Evolutionary conservation across 2,113 vertebrate species (phyloP), one percentile per base, ranked within the genome.

Genomic region (Aegotheles bennettii): DNA sequence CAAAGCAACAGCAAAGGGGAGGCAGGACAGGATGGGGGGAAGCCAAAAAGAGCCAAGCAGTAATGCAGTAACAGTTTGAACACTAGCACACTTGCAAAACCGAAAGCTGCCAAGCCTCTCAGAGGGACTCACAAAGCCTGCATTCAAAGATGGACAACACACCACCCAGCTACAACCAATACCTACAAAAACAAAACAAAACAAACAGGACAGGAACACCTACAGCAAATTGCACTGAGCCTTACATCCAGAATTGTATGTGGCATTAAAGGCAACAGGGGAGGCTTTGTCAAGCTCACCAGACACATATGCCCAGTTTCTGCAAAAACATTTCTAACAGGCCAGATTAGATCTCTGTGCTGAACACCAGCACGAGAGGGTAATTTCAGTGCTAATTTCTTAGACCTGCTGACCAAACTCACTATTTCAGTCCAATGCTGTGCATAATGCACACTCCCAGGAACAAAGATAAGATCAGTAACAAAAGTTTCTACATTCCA

Each of bases 401-500:
- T 42, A 67, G 33, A 68, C 3, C 4, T 57, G 25, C 35, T 80
- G 59, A 68, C 47, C 26, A 79, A 92, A 11, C 17, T 54, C 59
- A 43, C 43, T 28, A 36, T 51, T 82, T 59, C 85, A 79, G 57
- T 23, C 24, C 53, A 45, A 11, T 7, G 18, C 24, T 79, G 42
- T 26, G 12, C 1, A 1, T 19, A 60, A 78, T 1, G 2, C 11
- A 67, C 20, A 59, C 2, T 21, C 51, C 9, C 38, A 29, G 16
- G 35, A 81, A 78, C 2, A 0, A 81, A 91, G 50, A 43, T 0
- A 82, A 4, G 6, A 50, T 42, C 23, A 47, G 7, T 57, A 67
- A 47, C 1, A 42, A 19, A 75, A 74, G 26, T 1, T 47, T 87
- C 71, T 33, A 64, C 16, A 19, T 57, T 81, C 35, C 33, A 63